Percentiles rank a stretch among this genome's conserved stretches.
Evolutionary conservation across 2,113 vertebrate genomes (phyloP).

Genomic region (Lathamus discolor): DNA sequence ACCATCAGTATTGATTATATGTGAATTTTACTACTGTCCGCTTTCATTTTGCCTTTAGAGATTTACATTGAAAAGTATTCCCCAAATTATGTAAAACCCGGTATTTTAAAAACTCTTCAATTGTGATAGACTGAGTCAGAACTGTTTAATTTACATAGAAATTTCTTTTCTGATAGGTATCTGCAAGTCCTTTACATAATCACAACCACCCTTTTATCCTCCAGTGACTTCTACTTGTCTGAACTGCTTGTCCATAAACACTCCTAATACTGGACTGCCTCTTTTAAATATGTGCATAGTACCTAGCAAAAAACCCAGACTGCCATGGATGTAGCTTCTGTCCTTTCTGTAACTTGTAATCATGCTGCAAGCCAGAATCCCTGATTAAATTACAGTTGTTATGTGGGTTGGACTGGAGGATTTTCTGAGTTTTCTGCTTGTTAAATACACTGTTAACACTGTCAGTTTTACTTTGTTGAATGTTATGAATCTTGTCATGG

Average conservation of each 20-base stretch:
- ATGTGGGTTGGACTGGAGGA: background rate
- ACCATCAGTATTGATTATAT: background rate
- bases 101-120: background rate
- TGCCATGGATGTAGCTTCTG: background rate
- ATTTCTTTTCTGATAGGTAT: background rate
- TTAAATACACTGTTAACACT: background rate
- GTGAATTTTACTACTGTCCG: background rate
- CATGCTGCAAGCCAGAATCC: background rate
- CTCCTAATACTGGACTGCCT: background rate
- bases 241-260: background rate
- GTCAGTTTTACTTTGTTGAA: background rate
- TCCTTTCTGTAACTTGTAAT: conserved; percentile 33
- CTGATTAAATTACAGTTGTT: conserved; percentile 14
- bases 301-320: background rate
- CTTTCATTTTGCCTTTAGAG: background rate
- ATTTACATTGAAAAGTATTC: background rate
- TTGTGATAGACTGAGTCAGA: background rate
- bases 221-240: background rate
- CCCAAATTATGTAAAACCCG: background rate
- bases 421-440: conserved; percentile 10
- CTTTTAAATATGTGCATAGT: background rate
- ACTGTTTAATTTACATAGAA: background rate
- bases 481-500: background rate
- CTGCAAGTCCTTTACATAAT: background rate
- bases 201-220: background rate